Evolutionary conservation across 2,888 invertebrate species (phyloP), one percentile per base, ranked within the genome.

Genomic region (Plusia festucae): DNA sequence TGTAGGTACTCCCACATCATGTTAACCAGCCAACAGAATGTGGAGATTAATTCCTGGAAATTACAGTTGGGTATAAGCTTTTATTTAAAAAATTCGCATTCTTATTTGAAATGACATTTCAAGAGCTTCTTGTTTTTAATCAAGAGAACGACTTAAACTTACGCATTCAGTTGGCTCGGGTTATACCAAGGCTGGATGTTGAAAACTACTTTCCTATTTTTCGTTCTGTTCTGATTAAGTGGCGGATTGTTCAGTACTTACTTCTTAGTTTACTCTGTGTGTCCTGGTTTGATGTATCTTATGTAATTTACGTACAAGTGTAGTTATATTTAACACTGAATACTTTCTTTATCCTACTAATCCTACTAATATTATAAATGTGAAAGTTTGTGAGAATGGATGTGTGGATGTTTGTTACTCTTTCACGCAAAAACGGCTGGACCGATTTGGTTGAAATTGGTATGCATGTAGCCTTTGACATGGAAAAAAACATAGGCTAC

Each of bases 131-230:
- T 53, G 9, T 30, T 40, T n/a, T 32, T 51, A 60, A 52, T 61
- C 22, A 55, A 32, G 54, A 40, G 55, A 24, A 13, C n/a, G 49
- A 51, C 59, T 65, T 27, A 49, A 20, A 49, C 20, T 20, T 18
- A 7, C 46, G 68, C 63, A 52, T 72, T 65, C 65, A 49, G 13
- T 18, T 53, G n/a, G 53, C 55, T 62, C 32, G 22, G 30, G 24
- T 55, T 69, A 59, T 62, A 52, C 34, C 22, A 59, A 65, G 16
- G 30, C 64, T 53, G 59, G 59, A 68, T 64, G 46, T 70, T 68
- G 20, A 55, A 60, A 70, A 69, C 57, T 22, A 55, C 64, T 66
- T 63, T 67, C 30, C 61, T 64, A 66, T 57, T 64, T 72, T 53
- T 44, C 22, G 16, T 59, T 65, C 58, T 65, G 16, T 59, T 65